Percentiles rank a stretch among this genome's conserved stretches.
These are phyloP conservation scores for Mantis religiosa DNA, from an alignment of 2,888 invertebrate genomes.

Conservation along the genomic window DNA sequence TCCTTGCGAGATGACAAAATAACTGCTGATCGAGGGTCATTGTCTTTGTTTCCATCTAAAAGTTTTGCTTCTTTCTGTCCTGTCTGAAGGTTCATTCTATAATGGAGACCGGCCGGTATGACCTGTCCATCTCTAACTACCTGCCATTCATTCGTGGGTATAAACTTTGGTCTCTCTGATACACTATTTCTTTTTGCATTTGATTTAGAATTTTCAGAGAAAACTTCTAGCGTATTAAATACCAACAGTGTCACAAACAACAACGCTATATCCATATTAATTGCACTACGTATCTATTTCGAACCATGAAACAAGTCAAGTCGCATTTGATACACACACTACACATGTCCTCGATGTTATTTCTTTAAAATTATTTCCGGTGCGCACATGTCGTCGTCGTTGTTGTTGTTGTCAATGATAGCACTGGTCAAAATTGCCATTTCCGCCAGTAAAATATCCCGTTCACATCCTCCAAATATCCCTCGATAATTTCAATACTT, in stretches of 20 bases:
- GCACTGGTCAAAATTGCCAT: too few species aligned
- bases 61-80: conserved; percentile 72
- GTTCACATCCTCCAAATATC: too few species aligned
- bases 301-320: too few species aligned
- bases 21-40: background rate
- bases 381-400: too few species aligned
- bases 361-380: too few species aligned
- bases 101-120: conserved; percentile 69
- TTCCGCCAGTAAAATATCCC: too few species aligned
- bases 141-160: conserved; percentile 62
- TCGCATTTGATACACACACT: too few species aligned
- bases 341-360: too few species aligned
- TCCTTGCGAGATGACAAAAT: background rate
- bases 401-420: too few species aligned
- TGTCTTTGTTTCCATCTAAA: conserved; percentile 44
- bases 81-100: conserved; percentile 70
- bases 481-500: too few species aligned
- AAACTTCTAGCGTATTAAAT: background rate
- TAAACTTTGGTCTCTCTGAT: conserved; percentile 41
- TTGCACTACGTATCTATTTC: too few species aligned
- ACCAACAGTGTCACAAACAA: background rate
- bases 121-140: conserved; percentile 61
- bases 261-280: background rate
- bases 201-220: background rate
- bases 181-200: background rate